Evolutionary conservation across 2,113 vertebrate genomes (phyloP), one percentile per base, ranked within the genome.

Genomic region (Hyla sarda): DNA sequence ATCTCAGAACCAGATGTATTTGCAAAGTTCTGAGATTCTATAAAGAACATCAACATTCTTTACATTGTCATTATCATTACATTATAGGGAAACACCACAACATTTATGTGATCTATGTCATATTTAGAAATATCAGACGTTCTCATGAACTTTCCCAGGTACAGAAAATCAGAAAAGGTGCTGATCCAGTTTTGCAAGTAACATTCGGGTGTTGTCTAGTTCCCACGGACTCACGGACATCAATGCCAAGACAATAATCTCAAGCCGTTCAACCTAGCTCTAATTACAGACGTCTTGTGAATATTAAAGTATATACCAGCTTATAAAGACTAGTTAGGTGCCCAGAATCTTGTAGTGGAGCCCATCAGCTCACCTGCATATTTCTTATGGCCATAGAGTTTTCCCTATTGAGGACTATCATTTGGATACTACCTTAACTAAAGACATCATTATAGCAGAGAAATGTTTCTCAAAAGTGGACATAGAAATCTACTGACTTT

Each of bases 281-380:
- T 79, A 86, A 86, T 86, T 86, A 86, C 34, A 84, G 82, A 84
- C 52, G 41, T 84, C 21, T 75, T 65, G 19, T 69, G 84, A 67
- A 69, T 79, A 85, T 85, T 85, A 67, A 85, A 62, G 32, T 85
- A 71, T 67, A 45, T 78, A 50, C 41, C 48, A 54, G 30, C 23
- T 82, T 65, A 80, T 34, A 80, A 82, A 50, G 47, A 37, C 52
- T 54, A n/a, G 32, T 79, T 79, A 79, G 28, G 30, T 79, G 30
- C 58, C 76, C 50, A 56, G 28, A 52, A 28, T 71, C 19, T 52
- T 67, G n/a, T 82, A 71, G 30, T 37, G 19, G 41, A 69, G 34
- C 19, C 19, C 32, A 83, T 37, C 28, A 30, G 32, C 47, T 21
- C 32, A 23, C 48, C 30, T 72, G 32, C 19, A 62, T 47, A 34